Base-by-base conservation (phyloP, 2,888 invertebrate genomes). In the Dicyrtoma fusca region DNA sequence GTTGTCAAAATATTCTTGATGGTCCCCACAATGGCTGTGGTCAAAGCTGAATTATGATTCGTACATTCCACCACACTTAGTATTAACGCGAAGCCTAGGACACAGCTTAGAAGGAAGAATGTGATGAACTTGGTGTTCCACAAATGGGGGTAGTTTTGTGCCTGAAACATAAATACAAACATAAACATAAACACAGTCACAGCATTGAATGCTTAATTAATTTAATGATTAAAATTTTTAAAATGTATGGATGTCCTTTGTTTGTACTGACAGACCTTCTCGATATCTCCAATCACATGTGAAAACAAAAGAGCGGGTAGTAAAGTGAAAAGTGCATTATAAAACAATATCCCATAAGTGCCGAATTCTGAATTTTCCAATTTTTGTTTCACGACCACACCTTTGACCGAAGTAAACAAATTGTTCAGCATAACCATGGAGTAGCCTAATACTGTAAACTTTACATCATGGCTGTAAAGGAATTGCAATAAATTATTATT, bases 21-120 rank as follows among this genome's bases (percentile, higher is more conserved):
- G 82, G 97, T 97, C 4, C 99, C 99, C 78, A 99, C 94, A 74
- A 99, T 97, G 5, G 97, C 97, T 0, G 99, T 99, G 0, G 98
- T 99, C 62, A 99, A 86, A n/a, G 99, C 97, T 71, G 97, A 97
- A 84, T 99, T 99, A 84, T 93, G 90, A 81, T 92, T 90, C 0
- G 98, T 99, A 85, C 99, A 99, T 53, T 98, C 84, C 82, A 99
- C 92, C 13, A 96, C 93, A 83, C 96, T 94, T 84, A 97, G 98
- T 55, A 94, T 94, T 64, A 99, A 86, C 62, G 98, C 86, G 84
- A 98, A 98, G 0, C 99, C 98, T 94, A 99, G 96, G 14, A 96
- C 85, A 84, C 97, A 98, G 0, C 97, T 97, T 81, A 94, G 83
- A 0, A 90, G 79, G 84, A 99, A 97, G 83, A 93, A 92, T 10